Evolutionary conservation across 2,797 vertebrate genomes (phyloP).

Genomic region (Alouatta caraya): DNA sequence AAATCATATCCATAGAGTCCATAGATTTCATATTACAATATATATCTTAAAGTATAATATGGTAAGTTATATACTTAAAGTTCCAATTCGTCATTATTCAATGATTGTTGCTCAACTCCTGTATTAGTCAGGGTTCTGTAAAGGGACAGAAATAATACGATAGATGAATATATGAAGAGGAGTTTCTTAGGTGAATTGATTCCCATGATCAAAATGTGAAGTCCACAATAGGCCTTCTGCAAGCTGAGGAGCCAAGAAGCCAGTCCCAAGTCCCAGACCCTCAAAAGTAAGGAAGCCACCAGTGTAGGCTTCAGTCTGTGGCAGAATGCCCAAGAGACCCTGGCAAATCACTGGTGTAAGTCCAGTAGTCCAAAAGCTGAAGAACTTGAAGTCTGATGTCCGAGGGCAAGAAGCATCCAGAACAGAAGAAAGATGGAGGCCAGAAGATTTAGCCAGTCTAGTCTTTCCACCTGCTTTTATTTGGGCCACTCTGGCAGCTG

Average conservation of each 20-base stretch:
- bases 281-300: neutral
- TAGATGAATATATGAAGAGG: neutral
- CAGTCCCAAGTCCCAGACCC: neutral
- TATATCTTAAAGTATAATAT: neutral
- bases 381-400: neutral
- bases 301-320: neutral
- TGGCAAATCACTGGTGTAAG: neutral
- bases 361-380: neutral
- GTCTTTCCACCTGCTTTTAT: neutral
- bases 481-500: neutral
- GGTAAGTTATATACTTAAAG: neutral
- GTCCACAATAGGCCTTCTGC: neutral
- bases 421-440: neutral
- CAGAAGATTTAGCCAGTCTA: neutral
- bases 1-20: neutral
- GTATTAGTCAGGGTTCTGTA: neutral
- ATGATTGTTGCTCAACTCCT: neutral
- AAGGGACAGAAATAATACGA: neutral
- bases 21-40: neutral
- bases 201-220: neutral
- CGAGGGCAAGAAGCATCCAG: neutral
- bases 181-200: neutral
- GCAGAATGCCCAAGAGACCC: neutral
- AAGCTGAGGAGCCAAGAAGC: neutral
- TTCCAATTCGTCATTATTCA: neutral